Conservation (phyloP, 2,113 vertebrate species). For the Odocoileus virginianus region DNA sequence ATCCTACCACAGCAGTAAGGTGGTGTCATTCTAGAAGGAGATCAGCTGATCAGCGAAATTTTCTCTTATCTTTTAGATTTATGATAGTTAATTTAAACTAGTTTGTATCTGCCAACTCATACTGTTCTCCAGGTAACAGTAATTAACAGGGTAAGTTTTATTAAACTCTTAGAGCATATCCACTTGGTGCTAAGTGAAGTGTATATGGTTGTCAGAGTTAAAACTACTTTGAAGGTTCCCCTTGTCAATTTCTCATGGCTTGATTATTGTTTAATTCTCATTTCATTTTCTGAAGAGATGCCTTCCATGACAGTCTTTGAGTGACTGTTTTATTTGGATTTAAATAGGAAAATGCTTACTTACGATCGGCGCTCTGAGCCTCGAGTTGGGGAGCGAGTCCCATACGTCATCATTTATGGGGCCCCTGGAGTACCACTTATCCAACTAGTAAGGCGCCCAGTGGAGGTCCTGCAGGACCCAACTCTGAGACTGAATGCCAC, state of each 20-base stretch:
- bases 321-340: slow-evolving; percentile 40
- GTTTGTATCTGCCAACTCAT: not conserved
- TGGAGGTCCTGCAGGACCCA: slow-evolving; percentile 92
- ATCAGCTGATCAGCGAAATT: not conserved
- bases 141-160: not conserved
- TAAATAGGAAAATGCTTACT: slow-evolving; percentile 89
- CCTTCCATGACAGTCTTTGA: slow-evolving; percentile 25
- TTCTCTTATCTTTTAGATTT: slow-evolving; percentile 7
- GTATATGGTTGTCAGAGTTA: not conserved
- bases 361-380: slow-evolving; percentile 94
- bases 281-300: not conserved
- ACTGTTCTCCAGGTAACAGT: not conserved
- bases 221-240: not conserved
- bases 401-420: slow-evolving; percentile 95
- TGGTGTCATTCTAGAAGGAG: not conserved
- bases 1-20: not conserved
- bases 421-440: slow-evolving; percentile 94
- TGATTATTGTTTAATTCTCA: slow-evolving; percentile 17
- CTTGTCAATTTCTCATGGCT: not conserved
- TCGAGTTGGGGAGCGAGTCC: slow-evolving; percentile 93
- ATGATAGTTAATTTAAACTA: not conserved
- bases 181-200: not conserved
- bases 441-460: slow-evolving; percentile 91
- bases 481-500: slow-evolving; percentile 90
- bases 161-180: not conserved